Base-by-base conservation (phyloP, 2,797 vertebrate genomes). In the Fistularia tabacaria region DNA sequence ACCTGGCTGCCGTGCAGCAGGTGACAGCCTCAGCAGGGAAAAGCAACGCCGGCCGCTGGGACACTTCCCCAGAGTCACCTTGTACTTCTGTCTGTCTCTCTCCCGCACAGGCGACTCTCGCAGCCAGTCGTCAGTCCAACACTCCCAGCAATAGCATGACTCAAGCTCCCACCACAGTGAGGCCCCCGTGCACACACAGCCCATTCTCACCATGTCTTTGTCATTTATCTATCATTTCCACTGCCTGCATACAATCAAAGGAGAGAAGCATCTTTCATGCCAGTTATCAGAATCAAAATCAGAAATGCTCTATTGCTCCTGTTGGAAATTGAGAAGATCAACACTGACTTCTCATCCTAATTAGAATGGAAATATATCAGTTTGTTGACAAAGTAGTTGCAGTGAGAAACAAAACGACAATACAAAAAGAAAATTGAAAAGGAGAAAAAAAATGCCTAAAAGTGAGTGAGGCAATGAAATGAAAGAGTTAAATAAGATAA, bases 1-100 rank as follows among this genome's bases (percentile, higher is more conserved):
- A 95, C 75, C 77, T 98, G 83, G 96, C 96, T 9, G 97, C 97
- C 3, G 96, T 99, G 59, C 97, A 98, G 89, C 97, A 99, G 94
- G 97, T 99, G 72, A 77, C 14, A 8, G 7, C 8, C 8, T 2
- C 8, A 9, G 36, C 49, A 14, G 9, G 8, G 14, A 39, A 39
- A 10, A 25, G 1, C 50, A 14, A 8, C 54, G 8, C 2, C 38
- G 15, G 10, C 14, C n/a, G 7, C 36, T 38, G 8, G 45, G n/a
- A 11, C 3, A 0, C 62, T 45, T n/a, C 6, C 14, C n/a, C 39
- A 7, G 38, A 38, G 13, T 38, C 36, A 38, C n/a, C 42, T 8
- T 6, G 5, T 25, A 25, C 25, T 14, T 7, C 25, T 36, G 4
- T 14, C 38, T 64, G 41, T 74, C 3, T 62, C 9, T 61, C 51